phyloP scores from a whole-genome alignment of 2,888 invertebrate species.

The Oxystoma pomonae region DNA sequence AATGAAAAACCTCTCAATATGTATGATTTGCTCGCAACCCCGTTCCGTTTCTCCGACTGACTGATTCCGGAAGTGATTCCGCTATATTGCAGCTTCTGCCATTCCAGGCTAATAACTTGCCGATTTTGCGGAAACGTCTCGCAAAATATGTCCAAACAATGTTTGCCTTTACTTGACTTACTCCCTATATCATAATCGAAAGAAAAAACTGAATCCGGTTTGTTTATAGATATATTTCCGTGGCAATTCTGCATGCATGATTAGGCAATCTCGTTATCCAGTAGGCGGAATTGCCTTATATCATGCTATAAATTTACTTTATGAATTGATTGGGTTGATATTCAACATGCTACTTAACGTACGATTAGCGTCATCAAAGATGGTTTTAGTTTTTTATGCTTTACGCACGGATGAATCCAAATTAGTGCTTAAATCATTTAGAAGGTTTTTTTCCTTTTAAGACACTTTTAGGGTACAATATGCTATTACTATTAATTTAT shows the following conservation, averaged over 20 bases:
- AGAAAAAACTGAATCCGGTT: not conserved
- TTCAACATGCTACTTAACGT: not conserved
- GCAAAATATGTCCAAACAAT: conserved; percentile 24
- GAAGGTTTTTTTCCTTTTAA: too few relatives aligned
- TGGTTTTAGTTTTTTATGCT: not conserved
- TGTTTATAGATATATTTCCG: not conserved
- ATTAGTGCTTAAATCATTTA: too few relatives aligned
- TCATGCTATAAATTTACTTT: conserved; percentile 43
- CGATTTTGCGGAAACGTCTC: conserved; percentile 15
- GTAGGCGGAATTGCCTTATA: conserved; percentile 39
- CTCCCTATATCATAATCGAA: not conserved
- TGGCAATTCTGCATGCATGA: conserved; percentile 26
- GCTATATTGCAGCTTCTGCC: conserved; percentile 15
- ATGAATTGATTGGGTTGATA: conserved; percentile 35
- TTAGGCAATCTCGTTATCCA: conserved; percentile 43
- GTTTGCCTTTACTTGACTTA: not conserved
- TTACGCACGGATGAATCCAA: not conserved
- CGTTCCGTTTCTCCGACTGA: not conserved
- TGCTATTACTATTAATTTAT: too few relatives aligned
- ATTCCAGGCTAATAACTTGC: conserved; percentile 11
- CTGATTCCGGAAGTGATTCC: conserved; percentile 19
- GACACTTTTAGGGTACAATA: too few relatives aligned
- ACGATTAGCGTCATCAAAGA: not conserved
- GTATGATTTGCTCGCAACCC: not conserved
- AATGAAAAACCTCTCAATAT: not conserved